Evolutionary conservation across 2,797 vertebrate species (phyloP).

Genomic region (Antennarius maculatus): DNA sequence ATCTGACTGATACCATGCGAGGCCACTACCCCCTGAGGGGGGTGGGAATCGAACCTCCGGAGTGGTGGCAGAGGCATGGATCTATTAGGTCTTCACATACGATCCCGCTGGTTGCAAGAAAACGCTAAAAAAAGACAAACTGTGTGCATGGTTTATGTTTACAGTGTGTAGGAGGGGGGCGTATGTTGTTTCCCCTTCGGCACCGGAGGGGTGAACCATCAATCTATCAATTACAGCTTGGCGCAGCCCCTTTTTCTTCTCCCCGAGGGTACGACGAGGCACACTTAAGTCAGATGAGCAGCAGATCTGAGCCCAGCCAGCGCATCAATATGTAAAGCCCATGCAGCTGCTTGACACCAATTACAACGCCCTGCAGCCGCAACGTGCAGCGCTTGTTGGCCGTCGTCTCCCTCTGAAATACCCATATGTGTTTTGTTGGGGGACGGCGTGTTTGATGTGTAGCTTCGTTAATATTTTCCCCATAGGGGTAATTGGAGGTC

Average conservation of each 20-base stretch:
- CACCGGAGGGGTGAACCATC: slow-evolving; percentile 48
- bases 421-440: slow-evolving; percentile 6
- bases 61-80: slow-evolving; percentile 38
- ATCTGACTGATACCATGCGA: slow-evolving; percentile 57
- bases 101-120: slow-evolving; percentile 34
- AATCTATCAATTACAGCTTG: slow-evolving; percentile 63
- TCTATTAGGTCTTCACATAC: slow-evolving; percentile 49
- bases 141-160: neutral
- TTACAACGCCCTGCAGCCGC: slow-evolving; percentile 46
- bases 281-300: slow-evolving; percentile 44
- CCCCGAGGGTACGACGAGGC: slow-evolving; percentile 31
- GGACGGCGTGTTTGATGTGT: slow-evolving; percentile 11
- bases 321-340: slow-evolving; percentile 48
- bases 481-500: slow-evolving; percentile 13
- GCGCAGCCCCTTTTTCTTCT: slow-evolving; percentile 16
- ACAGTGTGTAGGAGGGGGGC: neutral
- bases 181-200: slow-evolving; percentile 31
- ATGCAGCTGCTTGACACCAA: slow-evolving; percentile 57
- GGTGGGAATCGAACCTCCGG: slow-evolving; percentile 60
- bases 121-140: neutral
- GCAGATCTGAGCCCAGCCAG: slow-evolving; percentile 23
- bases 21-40: slow-evolving; percentile 54
- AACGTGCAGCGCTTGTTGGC: slow-evolving; percentile 31
- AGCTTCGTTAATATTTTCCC: slow-evolving; percentile 37
- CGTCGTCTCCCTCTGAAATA: slow-evolving; percentile 23